These are phyloP conservation scores for Phthorimaea operculella DNA, from an alignment of 1,140 invertebrate species.

Conservation along the genomic window DNA sequence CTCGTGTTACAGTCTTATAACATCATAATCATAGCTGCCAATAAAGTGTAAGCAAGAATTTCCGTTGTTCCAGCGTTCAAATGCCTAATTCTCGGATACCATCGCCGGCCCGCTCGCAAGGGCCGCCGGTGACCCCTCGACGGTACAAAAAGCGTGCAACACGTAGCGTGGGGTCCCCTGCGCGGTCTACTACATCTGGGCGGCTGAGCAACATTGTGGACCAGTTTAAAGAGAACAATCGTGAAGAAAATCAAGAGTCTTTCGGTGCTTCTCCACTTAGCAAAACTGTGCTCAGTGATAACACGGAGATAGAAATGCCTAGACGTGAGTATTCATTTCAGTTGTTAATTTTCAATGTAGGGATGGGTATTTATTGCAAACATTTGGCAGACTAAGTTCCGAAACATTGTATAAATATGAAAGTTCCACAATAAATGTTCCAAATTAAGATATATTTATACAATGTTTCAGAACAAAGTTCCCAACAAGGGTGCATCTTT, in stretches of 20 bases:
- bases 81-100: constrained; percentile 24
- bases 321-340: constrained; percentile 30
- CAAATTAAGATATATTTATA: too few species aligned
- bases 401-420: too few species aligned
- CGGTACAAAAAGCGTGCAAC: constrained; percentile 22
- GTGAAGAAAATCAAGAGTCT: constrained; percentile 25
- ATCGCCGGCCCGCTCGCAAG: constrained; percentile 42
- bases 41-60: too few species aligned
- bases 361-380: too few species aligned
- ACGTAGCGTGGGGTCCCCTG: constrained; percentile 39
- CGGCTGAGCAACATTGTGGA: constrained; percentile 34
- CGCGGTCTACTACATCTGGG: constrained; percentile 26
- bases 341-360: background rate
- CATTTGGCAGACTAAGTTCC: too few species aligned
- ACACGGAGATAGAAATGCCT: constrained; percentile 43
- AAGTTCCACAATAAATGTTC: too few species aligned
- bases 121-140: constrained; percentile 24
- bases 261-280: constrained; percentile 36
- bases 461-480: too few species aligned
- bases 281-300: constrained; percentile 39
- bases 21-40: too few species aligned
- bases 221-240: constrained; percentile 18
- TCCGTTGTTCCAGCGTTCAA: background rate
- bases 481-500: too few species aligned
- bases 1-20: too few species aligned